Evolutionary conservation across 2,888 invertebrate species (phyloP).

Genomic region (Macropis europaea): DNA sequence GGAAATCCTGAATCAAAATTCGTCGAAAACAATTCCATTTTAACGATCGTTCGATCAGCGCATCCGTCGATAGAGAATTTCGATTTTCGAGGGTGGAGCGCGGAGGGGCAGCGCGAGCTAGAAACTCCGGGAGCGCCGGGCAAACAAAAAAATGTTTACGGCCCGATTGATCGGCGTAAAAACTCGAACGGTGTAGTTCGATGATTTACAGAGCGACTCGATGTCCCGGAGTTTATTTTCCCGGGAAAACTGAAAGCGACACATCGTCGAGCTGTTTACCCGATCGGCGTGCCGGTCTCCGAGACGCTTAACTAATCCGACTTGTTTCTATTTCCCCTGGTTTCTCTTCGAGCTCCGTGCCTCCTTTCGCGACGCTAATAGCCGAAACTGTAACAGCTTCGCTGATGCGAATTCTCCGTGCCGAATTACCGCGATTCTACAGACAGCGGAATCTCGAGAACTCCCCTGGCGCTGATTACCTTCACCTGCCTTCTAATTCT

Average conservation of each 20-base stretch:
- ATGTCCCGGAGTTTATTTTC: constrained; percentile 22
- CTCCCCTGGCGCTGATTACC: too few species aligned
- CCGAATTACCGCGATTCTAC: constrained; percentile 52
- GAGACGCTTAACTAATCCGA: constrained; percentile 38
- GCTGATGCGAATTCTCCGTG: constrained; percentile 50
- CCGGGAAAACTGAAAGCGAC: constrained; percentile 14
- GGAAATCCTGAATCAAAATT: too few species aligned
- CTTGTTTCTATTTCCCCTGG: constrained; percentile 37
- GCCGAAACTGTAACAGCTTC: constrained; percentile 43
- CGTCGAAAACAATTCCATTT: too few species aligned
- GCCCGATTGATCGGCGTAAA: constrained; percentile 19
- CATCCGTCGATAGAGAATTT: too few species aligned
- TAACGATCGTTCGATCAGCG: too few species aligned
- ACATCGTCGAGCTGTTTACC: constrained; percentile 52
- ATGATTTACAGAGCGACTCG: constrained; percentile 43
- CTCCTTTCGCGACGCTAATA: constrained; percentile 18
- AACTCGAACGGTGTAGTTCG: background rate
- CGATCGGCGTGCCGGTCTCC: constrained; percentile 33
- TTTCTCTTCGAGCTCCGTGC: background rate
- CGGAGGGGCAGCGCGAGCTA: background rate
- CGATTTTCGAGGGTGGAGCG: too few species aligned
- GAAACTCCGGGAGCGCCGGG: background rate
- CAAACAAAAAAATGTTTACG: constrained; percentile 16
- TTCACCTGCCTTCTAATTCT: too few species aligned
- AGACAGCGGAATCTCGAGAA: constrained; percentile 2